These are phyloP conservation scores for Gorsachius goisagi DNA, from an alignment of 2,113 vertebrate genomes.

Conservation along the genomic window DNA sequence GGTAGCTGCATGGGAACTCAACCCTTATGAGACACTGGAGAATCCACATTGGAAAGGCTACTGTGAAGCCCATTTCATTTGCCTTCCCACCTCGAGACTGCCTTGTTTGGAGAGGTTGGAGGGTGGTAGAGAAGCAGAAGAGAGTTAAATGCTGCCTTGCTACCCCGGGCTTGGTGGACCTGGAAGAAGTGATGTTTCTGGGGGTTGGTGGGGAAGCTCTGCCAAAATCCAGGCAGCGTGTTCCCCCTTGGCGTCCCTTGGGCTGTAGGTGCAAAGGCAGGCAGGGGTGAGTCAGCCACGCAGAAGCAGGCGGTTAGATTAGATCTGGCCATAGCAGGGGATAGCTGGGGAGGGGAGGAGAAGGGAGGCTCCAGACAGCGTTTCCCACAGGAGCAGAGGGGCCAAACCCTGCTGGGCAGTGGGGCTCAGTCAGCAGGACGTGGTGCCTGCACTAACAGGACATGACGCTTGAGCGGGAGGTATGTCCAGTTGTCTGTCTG, in stretches of 20 bases:
- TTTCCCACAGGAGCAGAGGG: neutral
- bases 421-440: neutral
- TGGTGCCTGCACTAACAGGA: neutral
- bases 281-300: neutral
- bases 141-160: neutral
- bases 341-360: neutral
- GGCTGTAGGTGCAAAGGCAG: neutral
- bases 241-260: neutral
- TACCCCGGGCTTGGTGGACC: rapidly evolving
- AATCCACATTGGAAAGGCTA: neutral
- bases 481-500: neutral
- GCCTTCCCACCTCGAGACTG: neutral
- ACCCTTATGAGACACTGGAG: neutral
- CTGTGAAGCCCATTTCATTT: neutral
- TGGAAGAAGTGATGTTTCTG: neutral
- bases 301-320: neutral
- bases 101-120: neutral
- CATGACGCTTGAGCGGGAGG: neutral
- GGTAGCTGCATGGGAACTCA: neutral
- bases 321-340: neutral
- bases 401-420: neutral
- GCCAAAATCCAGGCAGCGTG: rapidly evolving
- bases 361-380: neutral
- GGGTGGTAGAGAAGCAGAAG: neutral
- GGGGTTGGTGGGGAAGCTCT: neutral